These are phyloP conservation scores for Oryzias dopingdopingensis DNA, from an alignment of 2,797 vertebrate species.

Conservation along the genomic window DNA sequence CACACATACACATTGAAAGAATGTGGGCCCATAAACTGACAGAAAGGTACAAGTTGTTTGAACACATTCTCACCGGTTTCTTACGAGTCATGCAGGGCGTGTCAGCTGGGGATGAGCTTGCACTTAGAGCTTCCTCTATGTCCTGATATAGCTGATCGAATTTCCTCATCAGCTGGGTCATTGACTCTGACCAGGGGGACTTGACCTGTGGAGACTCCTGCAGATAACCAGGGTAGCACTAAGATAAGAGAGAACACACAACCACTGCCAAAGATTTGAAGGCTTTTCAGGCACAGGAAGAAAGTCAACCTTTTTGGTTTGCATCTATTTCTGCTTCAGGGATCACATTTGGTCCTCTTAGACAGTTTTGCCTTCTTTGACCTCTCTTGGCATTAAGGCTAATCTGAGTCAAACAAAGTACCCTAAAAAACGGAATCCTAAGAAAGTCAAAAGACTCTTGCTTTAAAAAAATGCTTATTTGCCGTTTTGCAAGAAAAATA, in stretches of 20 bases:
- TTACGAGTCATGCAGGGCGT: constrained; percentile 75
- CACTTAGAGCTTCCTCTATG: constrained; percentile 87
- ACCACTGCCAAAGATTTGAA: background rate
- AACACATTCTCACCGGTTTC: constrained; percentile 68
- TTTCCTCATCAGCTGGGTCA: constrained; percentile 85
- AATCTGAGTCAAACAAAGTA: too few relatives aligned
- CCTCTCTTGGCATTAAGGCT: too few relatives aligned
- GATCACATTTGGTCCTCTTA: too few relatives aligned
- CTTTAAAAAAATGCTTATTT: too few relatives aligned
- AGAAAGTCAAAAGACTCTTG: too few relatives aligned
- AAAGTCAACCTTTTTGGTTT: too few relatives aligned
- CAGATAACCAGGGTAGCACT: constrained; percentile 24
- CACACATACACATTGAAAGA: constrained; percentile 1
- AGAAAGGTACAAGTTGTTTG: constrained; percentile 14
- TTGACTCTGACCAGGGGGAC: constrained; percentile 82
- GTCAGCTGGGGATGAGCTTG: constrained; percentile 77
- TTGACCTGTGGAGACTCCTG: constrained; percentile 70
- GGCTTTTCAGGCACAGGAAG: background rate
- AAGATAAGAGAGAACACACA: constrained; percentile 10
- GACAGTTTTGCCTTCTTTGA: too few relatives aligned
- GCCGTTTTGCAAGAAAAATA: too few relatives aligned
- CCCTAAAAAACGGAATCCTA: too few relatives aligned
- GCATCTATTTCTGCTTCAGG: too few relatives aligned
- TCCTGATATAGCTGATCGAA: constrained; percentile 86
- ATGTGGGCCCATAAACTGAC: background rate